phyloP scores from a whole-genome alignment of 2,797 vertebrate species.

The Gorsachius magnificus region DNA sequence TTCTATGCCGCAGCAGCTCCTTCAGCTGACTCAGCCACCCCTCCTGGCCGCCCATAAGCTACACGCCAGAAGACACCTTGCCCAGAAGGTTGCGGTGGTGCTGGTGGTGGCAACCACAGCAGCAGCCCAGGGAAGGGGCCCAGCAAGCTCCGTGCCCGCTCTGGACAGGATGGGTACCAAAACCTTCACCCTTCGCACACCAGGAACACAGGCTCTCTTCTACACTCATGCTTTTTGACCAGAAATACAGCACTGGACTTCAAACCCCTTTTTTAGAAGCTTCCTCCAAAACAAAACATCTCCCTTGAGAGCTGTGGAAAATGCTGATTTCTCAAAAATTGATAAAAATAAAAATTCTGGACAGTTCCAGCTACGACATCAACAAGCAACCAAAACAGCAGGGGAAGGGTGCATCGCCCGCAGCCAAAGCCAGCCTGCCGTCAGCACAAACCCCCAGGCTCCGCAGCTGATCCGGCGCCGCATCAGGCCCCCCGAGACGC shows the following conservation, averaged over 20 bases:
- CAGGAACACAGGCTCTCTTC: neutral
- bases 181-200: rapidly evolving
- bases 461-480: neutral
- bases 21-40: neutral
- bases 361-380: neutral
- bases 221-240: neutral
- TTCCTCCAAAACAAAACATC: neutral
- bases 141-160: neutral
- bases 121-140: neutral
- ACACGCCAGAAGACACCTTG: neutral
- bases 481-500: neutral
- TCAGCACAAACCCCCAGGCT: neutral
- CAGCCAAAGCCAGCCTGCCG: neutral
- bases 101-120: neutral
- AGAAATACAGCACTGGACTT: neutral
- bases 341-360: neutral
- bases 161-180: neutral
- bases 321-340: neutral
- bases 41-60: neutral
- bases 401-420: neutral
- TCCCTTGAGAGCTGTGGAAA: neutral
- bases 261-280: neutral
- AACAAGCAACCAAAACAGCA: neutral
- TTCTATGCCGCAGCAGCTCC: neutral
- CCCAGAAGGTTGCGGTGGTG: neutral